Evolutionary conservation across 2,113 vertebrate species (phyloP).

Genomic region (Nothobranchius kuhntae): DNA sequence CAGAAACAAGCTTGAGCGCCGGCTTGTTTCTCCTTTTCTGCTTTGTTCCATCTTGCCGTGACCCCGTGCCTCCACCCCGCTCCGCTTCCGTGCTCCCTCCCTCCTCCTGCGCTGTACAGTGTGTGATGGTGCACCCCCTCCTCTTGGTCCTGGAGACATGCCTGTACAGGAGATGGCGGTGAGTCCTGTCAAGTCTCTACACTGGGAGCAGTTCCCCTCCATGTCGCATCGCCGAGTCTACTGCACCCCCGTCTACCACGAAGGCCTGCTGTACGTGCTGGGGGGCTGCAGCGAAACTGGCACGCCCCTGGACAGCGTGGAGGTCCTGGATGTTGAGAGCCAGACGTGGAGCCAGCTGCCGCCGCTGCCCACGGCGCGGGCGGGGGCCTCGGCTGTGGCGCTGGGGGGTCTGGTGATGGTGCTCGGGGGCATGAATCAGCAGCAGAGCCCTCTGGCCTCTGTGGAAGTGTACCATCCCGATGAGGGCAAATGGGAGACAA

Average conservation of each 20-base stretch:
- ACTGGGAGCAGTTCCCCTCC: slow-evolving; percentile 89
- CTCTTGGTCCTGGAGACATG: slow-evolving; percentile 70
- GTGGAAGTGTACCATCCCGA: slow-evolving; percentile 92
- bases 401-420: slow-evolving; percentile 88
- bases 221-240: slow-evolving; percentile 93
- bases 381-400: slow-evolving; percentile 85
- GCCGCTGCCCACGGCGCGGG: slow-evolving; percentile 85
- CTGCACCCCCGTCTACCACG: slow-evolving; percentile 86
- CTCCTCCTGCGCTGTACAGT: slow-evolving; percentile 23
- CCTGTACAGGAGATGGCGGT: slow-evolving; percentile 85
- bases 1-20: slow-evolving; percentile 31
- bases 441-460: slow-evolving; percentile 89
- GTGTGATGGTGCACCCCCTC: slow-evolving; percentile 67
- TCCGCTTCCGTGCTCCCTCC: background rate
- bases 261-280: slow-evolving; percentile 88
- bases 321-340: slow-evolving; percentile 86
- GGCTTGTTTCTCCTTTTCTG: slow-evolving; percentile 24
- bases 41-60: slow-evolving; percentile 4
- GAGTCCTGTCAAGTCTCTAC: slow-evolving; percentile 82
- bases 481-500: slow-evolving; percentile 94
- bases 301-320: slow-evolving; percentile 84
- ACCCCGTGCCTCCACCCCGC: background rate
- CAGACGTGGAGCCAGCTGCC: slow-evolving; percentile 89
- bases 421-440: slow-evolving; percentile 91
- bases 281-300: slow-evolving; percentile 91